Conservation (phyloP, 1,140 invertebrate genomes). For the Telenomus remus region DNA sequence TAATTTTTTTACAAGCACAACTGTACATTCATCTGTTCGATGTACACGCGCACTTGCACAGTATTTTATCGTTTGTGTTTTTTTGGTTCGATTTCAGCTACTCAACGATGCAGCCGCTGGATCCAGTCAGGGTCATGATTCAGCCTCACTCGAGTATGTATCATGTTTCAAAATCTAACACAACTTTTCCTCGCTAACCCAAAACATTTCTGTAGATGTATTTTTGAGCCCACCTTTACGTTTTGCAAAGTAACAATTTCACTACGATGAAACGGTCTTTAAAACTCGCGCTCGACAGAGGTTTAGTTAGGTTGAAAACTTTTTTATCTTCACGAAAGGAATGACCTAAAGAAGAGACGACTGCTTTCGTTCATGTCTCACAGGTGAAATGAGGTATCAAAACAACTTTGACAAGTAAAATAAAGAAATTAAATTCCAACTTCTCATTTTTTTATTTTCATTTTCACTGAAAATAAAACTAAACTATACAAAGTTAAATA, state of each 20-base stretch:
- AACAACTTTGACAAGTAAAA: too few relatives aligned
- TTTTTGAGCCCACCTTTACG: too few relatives aligned
- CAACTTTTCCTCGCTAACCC: conserved; percentile 24
- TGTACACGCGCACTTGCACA: conserved; percentile 69
- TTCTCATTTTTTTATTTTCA: too few relatives aligned
- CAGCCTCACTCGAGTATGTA: conserved; percentile 70
- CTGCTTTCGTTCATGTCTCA: too few relatives aligned
- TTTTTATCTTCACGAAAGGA: too few relatives aligned
- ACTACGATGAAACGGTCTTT: background rate
- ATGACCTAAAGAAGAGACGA: too few relatives aligned
- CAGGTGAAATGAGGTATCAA: too few relatives aligned
- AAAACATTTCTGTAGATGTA: too few relatives aligned
- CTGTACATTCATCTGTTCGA: conserved; percentile 33
- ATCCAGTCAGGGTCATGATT: conserved; percentile 64
- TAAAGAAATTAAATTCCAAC: too few relatives aligned
- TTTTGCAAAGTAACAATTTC: too few relatives aligned
- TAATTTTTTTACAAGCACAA: conserved; percentile 16
- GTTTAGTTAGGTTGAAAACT: conserved; percentile 9
- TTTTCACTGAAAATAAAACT: too few relatives aligned
- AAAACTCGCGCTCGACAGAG: conserved; percentile 14
- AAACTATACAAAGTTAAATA: too few relatives aligned
- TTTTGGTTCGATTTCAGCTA: conserved; percentile 74
- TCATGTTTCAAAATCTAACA: conserved; percentile 54
- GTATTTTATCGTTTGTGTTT: conserved; percentile 76
- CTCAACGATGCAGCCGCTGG: conserved; percentile 70